Conservation (phyloP, 1,140 invertebrate species). For the Paraescarpia echinospica region DNA sequence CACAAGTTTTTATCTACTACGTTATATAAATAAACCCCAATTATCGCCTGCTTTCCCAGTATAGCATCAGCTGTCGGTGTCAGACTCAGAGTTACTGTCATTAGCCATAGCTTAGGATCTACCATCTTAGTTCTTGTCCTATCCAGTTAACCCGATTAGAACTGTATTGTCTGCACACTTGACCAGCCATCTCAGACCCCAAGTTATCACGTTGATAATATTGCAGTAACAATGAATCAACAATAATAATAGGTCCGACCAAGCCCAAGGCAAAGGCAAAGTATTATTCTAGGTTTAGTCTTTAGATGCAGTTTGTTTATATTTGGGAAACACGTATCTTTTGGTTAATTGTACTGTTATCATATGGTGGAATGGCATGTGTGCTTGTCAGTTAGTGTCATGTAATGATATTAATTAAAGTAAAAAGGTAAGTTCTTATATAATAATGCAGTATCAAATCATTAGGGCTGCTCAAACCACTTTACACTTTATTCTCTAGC, state of each 20-base stretch:
- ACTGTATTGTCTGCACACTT: background rate
- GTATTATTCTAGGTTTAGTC: background rate
- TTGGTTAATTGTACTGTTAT: no score
- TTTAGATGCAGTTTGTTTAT: no score
- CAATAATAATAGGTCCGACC: background rate
- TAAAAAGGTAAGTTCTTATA: no score
- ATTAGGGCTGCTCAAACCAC: no score
- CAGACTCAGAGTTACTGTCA: background rate
- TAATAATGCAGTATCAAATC: no score
- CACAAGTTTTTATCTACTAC: background rate
- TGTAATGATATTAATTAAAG: no score
- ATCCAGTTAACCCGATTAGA: background rate
- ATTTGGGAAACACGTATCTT: no score
- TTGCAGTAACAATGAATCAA: background rate
- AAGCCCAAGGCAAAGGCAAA: background rate
- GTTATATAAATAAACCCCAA: background rate
- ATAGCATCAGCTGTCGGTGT: background rate
- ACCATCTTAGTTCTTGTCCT: no score
- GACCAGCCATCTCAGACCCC: background rate
- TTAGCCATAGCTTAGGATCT: background rate
- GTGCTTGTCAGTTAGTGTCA: no score
- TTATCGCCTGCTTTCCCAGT: background rate
- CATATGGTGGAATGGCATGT: no score
- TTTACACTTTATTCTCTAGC: no score
- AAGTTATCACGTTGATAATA: background rate